A percentile compares a stretch with the other conserved stretches of the same genome.
These are phyloP conservation scores for Cataglyphis rosenhaueri DNA, from an alignment of 2,888 invertebrate species.

Conservation along the genomic window DNA sequence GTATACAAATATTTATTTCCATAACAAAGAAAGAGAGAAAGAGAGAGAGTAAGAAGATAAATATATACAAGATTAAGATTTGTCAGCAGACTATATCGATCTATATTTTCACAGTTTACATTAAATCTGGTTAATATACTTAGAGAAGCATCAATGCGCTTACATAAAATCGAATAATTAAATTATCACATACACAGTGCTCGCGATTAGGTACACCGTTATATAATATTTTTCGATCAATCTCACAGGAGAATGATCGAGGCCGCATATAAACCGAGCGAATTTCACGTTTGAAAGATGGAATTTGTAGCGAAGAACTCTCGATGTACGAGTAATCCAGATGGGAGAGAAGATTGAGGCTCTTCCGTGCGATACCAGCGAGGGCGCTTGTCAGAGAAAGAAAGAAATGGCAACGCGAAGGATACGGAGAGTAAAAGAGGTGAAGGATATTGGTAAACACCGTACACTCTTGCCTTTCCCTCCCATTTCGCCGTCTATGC, in stretches of 20 bases:
- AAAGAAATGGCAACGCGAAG: constrained; percentile 55
- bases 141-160: background rate
- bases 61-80: constrained; percentile 3
- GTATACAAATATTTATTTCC: background rate
- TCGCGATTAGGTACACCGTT: constrained; percentile 22
- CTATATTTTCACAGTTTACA: background rate
- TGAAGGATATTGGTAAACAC: constrained; percentile 83
- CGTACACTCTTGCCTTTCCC: constrained; percentile 74
- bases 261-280: constrained; percentile 70
- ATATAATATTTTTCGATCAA: constrained; percentile 43
- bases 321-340: constrained; percentile 77
- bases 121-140: background rate
- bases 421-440: constrained; percentile 63
- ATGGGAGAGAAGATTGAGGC: constrained; percentile 77
- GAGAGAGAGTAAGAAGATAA: background rate
- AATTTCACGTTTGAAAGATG: constrained; percentile 77
- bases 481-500: constrained; percentile 73
- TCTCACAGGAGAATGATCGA: constrained; percentile 65
- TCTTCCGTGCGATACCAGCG: constrained; percentile 65
- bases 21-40: too few relatives aligned
- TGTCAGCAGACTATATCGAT: background rate
- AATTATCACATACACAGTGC: constrained; percentile 3
- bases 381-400: constrained; percentile 62
- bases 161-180: background rate
- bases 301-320: constrained; percentile 74